These are phyloP conservation scores for Chaetoderma sp. DNA, from an alignment of 2,888 invertebrate species.

Conservation along the genomic window DNA sequence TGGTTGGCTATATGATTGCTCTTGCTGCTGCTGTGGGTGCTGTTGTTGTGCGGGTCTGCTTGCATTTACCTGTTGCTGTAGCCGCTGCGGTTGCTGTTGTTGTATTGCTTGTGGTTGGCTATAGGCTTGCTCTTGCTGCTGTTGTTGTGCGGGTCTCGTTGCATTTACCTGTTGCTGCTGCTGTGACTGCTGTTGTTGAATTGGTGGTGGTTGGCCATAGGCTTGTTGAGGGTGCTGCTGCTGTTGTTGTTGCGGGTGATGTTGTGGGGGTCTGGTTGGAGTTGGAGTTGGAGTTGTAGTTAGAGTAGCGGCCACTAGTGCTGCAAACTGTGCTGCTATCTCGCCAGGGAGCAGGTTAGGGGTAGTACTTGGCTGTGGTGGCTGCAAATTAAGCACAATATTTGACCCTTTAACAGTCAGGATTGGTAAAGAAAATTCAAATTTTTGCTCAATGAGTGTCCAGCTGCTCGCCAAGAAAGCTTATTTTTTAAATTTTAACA, in stretches of 20 bases:
- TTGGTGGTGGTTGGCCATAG: background rate
- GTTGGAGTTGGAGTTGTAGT: background rate
- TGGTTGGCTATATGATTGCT: no score
- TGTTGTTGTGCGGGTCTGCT: no score
- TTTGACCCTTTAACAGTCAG: no score
- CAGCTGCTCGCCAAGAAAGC: no score
- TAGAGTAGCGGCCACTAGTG: conserved; percentile 49
- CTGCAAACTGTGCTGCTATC: conserved; percentile 55
- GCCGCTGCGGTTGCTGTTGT: background rate
- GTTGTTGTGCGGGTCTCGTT: background rate
- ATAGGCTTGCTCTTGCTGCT: background rate
- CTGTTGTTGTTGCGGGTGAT: background rate
- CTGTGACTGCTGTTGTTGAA: background rate
- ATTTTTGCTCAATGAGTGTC: no score
- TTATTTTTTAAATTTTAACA: no score
- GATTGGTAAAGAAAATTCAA: no score
- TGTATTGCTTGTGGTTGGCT: conserved; percentile 1
- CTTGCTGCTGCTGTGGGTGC: no score
- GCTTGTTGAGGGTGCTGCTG: background rate
- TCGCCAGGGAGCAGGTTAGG: conserved; percentile 26
- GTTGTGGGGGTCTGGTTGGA: conserved; percentile 1
- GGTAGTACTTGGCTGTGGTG: background rate
- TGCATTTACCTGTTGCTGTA: no score
- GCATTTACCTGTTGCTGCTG: background rate
- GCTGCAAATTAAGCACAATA: no score